phyloP scores from a whole-genome alignment of 1,140 invertebrate species.

The Nymphalis io region DNA sequence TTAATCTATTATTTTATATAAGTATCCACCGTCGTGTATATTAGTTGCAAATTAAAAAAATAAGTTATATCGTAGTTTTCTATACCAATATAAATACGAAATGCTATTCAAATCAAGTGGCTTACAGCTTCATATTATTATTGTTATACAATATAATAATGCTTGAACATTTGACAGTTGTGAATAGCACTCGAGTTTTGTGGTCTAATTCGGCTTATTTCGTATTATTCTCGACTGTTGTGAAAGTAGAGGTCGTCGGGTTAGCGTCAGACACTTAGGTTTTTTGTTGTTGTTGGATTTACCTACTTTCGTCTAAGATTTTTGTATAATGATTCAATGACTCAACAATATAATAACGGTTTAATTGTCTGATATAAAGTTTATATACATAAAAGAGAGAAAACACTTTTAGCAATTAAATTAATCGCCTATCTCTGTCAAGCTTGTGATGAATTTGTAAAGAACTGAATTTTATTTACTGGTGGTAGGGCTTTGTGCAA shows the following conservation, averaged over 20 bases:
- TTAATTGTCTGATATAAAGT: background rate
- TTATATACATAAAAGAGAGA: no score
- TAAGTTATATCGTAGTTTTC: background rate
- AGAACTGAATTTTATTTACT: no score
- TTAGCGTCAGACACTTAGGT: slow-evolving; percentile 55
- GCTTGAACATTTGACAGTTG: slow-evolving; percentile 11
- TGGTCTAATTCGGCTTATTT: slow-evolving; percentile 21
- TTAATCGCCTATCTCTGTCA: no score
- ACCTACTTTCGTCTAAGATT: slow-evolving; percentile 22
- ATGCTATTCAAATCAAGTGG: background rate
- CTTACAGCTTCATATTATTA: background rate
- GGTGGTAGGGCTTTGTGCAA: no score
- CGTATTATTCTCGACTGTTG: slow-evolving; percentile 20
- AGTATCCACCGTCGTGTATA: background rate
- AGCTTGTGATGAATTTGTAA: no score
- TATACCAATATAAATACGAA: background rate
- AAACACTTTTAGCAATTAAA: no score
- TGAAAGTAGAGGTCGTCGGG: slow-evolving; percentile 53
- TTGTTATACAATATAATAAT: background rate
- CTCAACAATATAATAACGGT: background rate
- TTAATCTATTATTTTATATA: no score
- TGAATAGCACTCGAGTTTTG: slow-evolving; percentile 9
- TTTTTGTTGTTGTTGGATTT: slow-evolving; percentile 38
- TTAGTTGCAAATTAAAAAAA: no score
- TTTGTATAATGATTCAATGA: slow-evolving; percentile 23